Evolutionary conservation across 2,888 invertebrate species (phyloP).

Genomic region (Scaptomyza caliginosa): DNA sequence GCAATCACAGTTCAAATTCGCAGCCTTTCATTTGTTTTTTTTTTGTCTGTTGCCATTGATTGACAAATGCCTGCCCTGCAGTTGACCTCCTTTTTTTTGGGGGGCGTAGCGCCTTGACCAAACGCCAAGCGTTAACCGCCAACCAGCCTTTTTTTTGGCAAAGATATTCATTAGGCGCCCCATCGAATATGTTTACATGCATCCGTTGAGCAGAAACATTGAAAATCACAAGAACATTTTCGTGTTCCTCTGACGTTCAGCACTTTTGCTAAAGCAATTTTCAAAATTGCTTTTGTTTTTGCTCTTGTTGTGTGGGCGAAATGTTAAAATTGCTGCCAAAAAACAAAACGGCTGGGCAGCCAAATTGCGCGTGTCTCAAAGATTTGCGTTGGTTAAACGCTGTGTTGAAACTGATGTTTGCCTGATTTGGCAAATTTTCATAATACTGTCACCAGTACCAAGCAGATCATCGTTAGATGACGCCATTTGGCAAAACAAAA

Average conservation of each 20-base stretch:
- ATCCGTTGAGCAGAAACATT: constrained; percentile 44
- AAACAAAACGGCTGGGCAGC: constrained; percentile 11
- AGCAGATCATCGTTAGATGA: constrained; percentile 16
- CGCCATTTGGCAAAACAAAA: constrained; percentile 3
- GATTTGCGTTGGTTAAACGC: constrained; percentile 22
- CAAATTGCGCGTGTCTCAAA: constrained; percentile 48
- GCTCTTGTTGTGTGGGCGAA: constrained; percentile 26
- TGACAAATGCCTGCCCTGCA: constrained; percentile 36
- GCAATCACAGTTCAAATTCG: constrained; percentile 36
- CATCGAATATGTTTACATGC: constrained; percentile 25
- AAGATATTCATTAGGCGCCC: constrained; percentile 31
- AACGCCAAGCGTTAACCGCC: not conserved
- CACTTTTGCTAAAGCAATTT: constrained; percentile 10
- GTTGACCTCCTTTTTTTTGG: not conserved
- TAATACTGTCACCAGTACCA: constrained; percentile 17
- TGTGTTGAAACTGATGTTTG: constrained; percentile 6
- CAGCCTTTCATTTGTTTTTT: constrained; percentile 25
- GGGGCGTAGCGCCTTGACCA: constrained; percentile 25
- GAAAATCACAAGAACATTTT: constrained; percentile 45
- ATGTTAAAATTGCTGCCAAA: constrained; percentile 28
- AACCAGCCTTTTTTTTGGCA: constrained; percentile 30
- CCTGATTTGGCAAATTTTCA: constrained; percentile 31
- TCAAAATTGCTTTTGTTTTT: constrained; percentile 27
- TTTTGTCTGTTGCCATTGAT: constrained; percentile 41
- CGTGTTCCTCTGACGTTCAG: constrained; percentile 33